Conservation (phyloP, 2,113 vertebrate species). For the Hydrolagus affinis region DNA sequence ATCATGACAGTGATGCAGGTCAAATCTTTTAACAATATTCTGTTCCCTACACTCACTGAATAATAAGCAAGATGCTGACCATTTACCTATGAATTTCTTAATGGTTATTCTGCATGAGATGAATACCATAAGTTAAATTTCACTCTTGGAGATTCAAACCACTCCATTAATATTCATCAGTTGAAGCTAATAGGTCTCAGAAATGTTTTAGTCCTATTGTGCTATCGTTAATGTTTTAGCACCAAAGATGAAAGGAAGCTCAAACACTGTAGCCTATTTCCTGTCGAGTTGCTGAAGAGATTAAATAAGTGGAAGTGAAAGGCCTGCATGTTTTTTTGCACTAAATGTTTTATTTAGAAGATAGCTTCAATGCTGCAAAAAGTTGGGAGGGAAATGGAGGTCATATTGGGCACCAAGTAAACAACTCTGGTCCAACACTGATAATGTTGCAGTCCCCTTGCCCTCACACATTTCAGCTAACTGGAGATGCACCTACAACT, state of each 20-base stretch:
- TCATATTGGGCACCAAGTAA: no score
- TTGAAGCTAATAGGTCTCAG: neutral
- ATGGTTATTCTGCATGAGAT: neutral
- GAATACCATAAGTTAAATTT: neutral
- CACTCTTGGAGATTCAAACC: neutral
- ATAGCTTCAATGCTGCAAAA: no score
- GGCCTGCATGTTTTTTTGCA: no score
- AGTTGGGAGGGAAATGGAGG: no score
- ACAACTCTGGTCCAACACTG: no score
- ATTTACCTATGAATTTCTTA: neutral
- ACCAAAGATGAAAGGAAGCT: neutral
- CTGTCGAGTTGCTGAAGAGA: neutral
- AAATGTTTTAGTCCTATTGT: neutral
- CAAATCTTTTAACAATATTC: neutral
- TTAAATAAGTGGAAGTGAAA: no score
- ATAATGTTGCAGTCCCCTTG: no score
- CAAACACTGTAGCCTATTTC: neutral
- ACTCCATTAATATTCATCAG: neutral
- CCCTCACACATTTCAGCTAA: no score
- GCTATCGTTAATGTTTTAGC: no score
- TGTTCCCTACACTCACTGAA: neutral
- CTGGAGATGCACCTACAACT: no score
- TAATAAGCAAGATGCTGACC: neutral
- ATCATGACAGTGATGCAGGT: neutral
- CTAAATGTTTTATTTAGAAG: no score